These are phyloP conservation scores for Lacanobia oleracea DNA, from an alignment of 2,888 invertebrate genomes.

Conservation along the genomic window DNA sequence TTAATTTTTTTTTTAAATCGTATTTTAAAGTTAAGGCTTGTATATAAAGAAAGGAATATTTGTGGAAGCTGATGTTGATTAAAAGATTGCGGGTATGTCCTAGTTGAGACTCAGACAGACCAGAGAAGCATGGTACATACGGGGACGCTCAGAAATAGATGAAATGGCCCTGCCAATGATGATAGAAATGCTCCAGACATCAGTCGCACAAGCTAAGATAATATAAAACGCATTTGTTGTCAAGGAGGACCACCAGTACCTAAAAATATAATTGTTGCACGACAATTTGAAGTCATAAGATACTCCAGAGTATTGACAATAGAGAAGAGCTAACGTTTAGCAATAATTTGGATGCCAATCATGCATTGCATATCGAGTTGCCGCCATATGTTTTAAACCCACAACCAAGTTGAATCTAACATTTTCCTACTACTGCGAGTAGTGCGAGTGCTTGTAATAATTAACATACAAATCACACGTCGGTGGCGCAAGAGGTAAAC, in stretches of 20 bases:
- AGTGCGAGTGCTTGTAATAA: conserved; percentile 16
- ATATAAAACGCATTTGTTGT: too few relatives aligned
- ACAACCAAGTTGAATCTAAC: neutral
- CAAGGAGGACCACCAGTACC: too few relatives aligned
- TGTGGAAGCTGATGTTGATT: neutral
- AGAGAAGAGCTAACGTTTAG: neutral
- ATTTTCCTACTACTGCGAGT: conserved; percentile 10
- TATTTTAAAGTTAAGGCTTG: too few relatives aligned
- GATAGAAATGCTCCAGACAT: neutral
- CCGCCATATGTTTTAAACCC: neutral
- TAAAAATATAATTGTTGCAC: neutral
- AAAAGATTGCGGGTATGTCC: neutral
- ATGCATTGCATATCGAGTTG: conserved; percentile 25
- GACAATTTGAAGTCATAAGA: neutral
- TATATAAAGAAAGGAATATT: too few relatives aligned
- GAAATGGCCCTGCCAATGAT: neutral
- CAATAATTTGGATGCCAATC: conserved; percentile 36
- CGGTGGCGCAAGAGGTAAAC: conserved; percentile 28
- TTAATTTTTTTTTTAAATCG: too few relatives aligned
- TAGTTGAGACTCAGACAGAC: neutral
- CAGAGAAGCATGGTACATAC: neutral
- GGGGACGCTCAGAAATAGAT: neutral
- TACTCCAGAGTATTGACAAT: neutral
- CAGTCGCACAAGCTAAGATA: too few relatives aligned
- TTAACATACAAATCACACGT: conserved; percentile 49